Evolutionary conservation across 1,140 invertebrate species (phyloP).

Genomic region (Limonius californicus): DNA sequence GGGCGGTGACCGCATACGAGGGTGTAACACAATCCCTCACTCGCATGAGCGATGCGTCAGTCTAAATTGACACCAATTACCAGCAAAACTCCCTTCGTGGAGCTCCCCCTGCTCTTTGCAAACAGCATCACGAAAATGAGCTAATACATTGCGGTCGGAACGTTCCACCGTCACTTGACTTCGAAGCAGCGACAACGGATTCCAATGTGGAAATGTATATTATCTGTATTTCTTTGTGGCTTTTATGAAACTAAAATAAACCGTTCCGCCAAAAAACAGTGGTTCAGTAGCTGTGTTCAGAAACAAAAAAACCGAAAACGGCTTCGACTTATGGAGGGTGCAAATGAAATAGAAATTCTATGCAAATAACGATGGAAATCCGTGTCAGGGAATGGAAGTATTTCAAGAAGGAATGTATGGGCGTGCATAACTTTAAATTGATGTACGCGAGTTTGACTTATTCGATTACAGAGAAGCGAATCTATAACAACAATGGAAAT

Average conservation of each 20-base stretch:
- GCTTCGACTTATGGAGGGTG: not conserved
- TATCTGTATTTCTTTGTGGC: not conserved
- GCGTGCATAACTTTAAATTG: conserved; percentile 2
- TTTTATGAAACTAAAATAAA: not conserved
- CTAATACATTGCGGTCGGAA: conserved; percentile 35
- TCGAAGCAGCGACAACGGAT: not conserved
- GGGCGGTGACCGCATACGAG: conserved; percentile 21
- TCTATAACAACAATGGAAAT: not conserved
- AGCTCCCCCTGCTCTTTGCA: conserved; percentile 43
- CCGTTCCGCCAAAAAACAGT: not conserved
- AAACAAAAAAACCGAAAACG: too few relatives aligned
- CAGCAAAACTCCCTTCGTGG: conserved; percentile 60
- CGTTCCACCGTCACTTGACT: not conserved
- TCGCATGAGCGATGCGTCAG: conserved; percentile 46
- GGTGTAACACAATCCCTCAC: conserved; percentile 45
- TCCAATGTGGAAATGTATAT: not conserved
- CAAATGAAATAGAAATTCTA: conserved; percentile 4
- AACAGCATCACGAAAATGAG: conserved; percentile 47
- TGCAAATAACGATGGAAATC: conserved; percentile 5
- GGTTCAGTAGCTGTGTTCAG: not conserved
- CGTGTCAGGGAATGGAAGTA: conserved; percentile 7
- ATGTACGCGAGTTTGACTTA: conserved; percentile 3
- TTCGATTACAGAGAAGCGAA: not conserved
- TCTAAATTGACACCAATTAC: conserved; percentile 68
- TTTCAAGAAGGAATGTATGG: conserved; percentile 4